Evolutionary conservation across 1,140 invertebrate genomes (phyloP), one percentile per base, ranked within the genome.

Genomic region (Calliopsis andreniformis): DNA sequence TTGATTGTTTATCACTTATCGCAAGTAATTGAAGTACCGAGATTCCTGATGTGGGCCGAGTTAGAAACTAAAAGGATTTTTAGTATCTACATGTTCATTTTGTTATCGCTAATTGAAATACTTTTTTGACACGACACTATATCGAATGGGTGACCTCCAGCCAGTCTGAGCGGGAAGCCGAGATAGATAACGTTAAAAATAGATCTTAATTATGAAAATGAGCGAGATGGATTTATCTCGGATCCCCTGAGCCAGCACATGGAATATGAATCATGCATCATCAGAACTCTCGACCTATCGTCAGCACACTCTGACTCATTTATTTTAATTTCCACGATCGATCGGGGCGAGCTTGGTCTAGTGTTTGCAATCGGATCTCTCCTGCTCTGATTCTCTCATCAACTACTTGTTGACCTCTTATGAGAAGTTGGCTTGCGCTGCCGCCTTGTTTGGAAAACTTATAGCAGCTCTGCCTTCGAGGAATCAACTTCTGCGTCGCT

Each of bases 171-270:
- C 64, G 51, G 79, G 56, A 83, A 78, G 39, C 43, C 18, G 63
- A 43, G 49, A 45, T 45, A 71, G 81, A 82, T 82, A 75, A 45
- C 69, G 51, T 45, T 39, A 70, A 49, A 72, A 72, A 43, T 39
- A 35, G 51, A 53, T n/a, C 16, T 1, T 6, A 77, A 81, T 78
- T 73, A 63, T 47, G 32, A 62, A 72, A 72, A 68, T 35, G 55
- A 66, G 39, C n/a, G 64, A 43, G 35, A 59, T 47, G 8, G 10
- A 16, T 47, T 64, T 32, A 76, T 63, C 30, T 68, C 23, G 12
- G 14, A 32, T 42, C 10, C 43, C 42, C 32, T 7, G 43, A 39
- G 75, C 7, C 16, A 18, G 16, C 30, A 23, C 14, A 25, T 45
- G 16, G 28, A 43, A 43, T 6, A 42, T 78, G 79, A 83, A 45